Evolutionary conservation across 2,888 invertebrate species (phyloP).

Genomic region (Endomychus coccineus): DNA sequence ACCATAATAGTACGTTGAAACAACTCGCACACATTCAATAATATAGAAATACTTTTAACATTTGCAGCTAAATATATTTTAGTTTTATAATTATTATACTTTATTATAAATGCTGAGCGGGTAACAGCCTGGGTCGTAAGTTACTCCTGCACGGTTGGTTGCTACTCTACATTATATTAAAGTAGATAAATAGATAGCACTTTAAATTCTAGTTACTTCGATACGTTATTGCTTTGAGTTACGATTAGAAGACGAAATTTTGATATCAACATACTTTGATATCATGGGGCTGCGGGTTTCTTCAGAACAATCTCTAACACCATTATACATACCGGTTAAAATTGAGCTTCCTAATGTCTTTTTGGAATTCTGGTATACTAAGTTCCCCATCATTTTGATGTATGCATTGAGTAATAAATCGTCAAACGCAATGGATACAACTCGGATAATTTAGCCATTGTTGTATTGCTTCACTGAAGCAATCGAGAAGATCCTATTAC

Average conservation of each 20-base stretch:
- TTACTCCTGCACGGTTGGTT: constrained; percentile 36
- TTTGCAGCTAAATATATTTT: constrained; percentile 31
- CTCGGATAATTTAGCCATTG: no score
- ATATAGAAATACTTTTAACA: constrained; percentile 34
- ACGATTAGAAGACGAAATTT: constrained; percentile 44
- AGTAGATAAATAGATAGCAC: constrained; percentile 39
- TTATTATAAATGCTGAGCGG: constrained; percentile 44
- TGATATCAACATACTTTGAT: constrained; percentile 29
- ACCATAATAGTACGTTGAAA: constrained; percentile 37
- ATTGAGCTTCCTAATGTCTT: no score
- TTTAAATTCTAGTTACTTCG: constrained; percentile 41
- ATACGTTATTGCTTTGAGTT: constrained; percentile 46
- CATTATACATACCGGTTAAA: no score
- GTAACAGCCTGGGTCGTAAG: constrained; percentile 44
- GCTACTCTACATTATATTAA: constrained; percentile 34
- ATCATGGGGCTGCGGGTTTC: constrained; percentile 26
- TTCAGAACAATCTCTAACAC: no score
- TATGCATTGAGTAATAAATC: no score
- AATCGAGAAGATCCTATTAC: no score
- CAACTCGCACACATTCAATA: constrained; percentile 37
- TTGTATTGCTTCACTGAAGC: no score
- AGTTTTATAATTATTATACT: constrained; percentile 31
- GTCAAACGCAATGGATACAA: no score
- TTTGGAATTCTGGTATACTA: no score
- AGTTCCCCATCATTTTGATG: no score